phyloP scores from a whole-genome alignment of 1,140 invertebrate genomes.

The Drosophila kikkawai region DNA sequence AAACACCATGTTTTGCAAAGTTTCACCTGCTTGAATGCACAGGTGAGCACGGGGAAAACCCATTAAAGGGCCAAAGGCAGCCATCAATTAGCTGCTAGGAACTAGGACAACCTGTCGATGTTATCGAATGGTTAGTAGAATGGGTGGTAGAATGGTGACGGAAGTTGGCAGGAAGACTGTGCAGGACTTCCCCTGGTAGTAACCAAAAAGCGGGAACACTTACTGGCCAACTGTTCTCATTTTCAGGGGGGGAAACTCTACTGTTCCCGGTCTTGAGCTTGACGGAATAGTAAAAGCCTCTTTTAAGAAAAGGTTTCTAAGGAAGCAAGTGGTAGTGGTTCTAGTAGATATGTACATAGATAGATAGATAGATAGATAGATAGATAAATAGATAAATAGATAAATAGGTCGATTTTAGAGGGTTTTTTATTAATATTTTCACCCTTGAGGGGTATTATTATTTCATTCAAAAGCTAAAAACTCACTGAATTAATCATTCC shows the following conservation, averaged over 20 bases:
- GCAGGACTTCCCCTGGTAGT: neutral
- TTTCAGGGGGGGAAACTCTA: neutral
- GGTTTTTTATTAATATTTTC: no score
- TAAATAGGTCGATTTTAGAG: no score
- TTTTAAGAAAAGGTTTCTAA: neutral
- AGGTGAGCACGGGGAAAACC: neutral
- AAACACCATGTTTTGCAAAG: neutral
- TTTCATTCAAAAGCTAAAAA: no score
- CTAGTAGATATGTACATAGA: no score
- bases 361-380: no score
- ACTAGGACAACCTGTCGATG: slow-evolving; percentile 3
- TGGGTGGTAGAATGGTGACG: neutral
- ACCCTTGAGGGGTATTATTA: no score
- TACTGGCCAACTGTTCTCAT: neutral
- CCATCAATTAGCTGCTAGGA: slow-evolving; percentile 2
- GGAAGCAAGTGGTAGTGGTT: no score
- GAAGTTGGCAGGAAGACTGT: neutral
- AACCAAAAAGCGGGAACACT: neutral
- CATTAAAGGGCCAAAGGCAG: slow-evolving; percentile 12
- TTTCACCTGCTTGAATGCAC: neutral
- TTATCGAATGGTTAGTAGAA: neutral
- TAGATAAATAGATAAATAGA: no score
- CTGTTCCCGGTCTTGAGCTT: neutral
- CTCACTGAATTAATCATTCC: no score
- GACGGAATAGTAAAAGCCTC: neutral